These are phyloP conservation scores for Hypomesus transpacificus DNA, from an alignment of 2,113 vertebrate genomes.

Conservation along the genomic window DNA sequence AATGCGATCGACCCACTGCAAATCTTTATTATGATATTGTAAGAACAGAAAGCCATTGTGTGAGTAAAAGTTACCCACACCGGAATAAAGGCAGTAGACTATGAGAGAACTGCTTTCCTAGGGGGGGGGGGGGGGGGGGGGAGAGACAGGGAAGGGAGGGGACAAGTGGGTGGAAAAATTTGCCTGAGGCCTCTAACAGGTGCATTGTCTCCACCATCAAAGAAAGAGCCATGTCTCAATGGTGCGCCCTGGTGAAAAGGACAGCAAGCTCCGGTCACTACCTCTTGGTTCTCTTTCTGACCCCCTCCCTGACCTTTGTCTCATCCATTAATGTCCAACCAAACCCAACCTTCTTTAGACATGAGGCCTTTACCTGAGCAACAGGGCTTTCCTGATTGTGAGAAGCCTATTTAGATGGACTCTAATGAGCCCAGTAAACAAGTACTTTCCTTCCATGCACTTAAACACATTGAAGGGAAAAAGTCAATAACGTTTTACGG, in stretches of 20 bases:
- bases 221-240: conserved; percentile 57
- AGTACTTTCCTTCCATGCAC: conserved; percentile 32
- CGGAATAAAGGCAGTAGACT: conserved; percentile 8
- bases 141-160: background rate
- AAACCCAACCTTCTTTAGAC: conserved; percentile 22
- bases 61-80: background rate
- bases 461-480: conserved; percentile 6
- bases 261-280: conserved; percentile 44
- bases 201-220: conserved; percentile 58
- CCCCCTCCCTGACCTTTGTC: conserved; percentile 25
- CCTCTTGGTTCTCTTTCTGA: conserved; percentile 7
- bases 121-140: conserved; percentile 12
- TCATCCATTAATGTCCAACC: background rate
- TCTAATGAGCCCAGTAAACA: conserved; percentile 46
- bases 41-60: conserved; percentile 17
- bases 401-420: conserved; percentile 14
- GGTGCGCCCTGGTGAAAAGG: conserved; percentile 44
- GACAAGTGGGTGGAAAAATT: conserved; percentile 24
- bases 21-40: conserved; percentile 14
- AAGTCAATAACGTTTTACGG: conserved; percentile 35
- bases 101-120: background rate
- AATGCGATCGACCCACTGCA: conserved; percentile 9
- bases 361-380: conserved; percentile 38
- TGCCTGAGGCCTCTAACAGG: conserved; percentile 52
- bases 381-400: conserved; percentile 38